A percentile compares a stretch with the other conserved stretches of the same genome.
Evolutionary conservation across 2,888 invertebrate species (phyloP).

Genomic region (Nasonia oneida): DNA sequence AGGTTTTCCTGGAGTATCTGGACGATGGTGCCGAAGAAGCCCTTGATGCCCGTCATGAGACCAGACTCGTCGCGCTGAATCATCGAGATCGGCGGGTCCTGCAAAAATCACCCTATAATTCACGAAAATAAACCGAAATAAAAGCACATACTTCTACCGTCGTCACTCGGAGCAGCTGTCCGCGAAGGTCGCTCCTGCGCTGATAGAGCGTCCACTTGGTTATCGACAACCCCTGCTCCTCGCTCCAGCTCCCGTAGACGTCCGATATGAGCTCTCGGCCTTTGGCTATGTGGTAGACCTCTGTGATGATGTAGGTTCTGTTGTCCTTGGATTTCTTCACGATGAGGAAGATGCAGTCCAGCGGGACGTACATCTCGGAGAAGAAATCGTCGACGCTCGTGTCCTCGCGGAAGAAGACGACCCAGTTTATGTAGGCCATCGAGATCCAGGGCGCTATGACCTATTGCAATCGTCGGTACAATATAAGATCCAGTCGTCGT

Average conservation of each 20-base stretch:
- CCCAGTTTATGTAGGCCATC: slow-evolving; percentile 77
- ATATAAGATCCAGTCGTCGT: background rate
- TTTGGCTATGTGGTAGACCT: slow-evolving; percentile 72
- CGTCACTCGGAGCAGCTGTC: slow-evolving; percentile 71
- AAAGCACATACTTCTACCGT: slow-evolving; percentile 70
- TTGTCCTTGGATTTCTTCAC: slow-evolving; percentile 61
- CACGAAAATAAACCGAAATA: background rate
- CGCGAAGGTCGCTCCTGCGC: slow-evolving; percentile 72
- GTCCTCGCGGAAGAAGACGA: slow-evolving; percentile 72
- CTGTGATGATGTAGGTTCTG: slow-evolving; percentile 68
- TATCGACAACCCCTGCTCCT: slow-evolving; percentile 64
- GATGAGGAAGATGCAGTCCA: slow-evolving; percentile 73
- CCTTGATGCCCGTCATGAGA: slow-evolving; percentile 69
- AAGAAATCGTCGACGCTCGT: slow-evolving; percentile 71
- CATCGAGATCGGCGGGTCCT: slow-evolving; percentile 76
- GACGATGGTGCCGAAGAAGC: slow-evolving; percentile 75
- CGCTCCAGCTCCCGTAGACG: slow-evolving; percentile 71
- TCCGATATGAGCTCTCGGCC: slow-evolving; percentile 66
- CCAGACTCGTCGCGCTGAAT: slow-evolving; percentile 66
- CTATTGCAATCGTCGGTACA: slow-evolving; percentile 58
- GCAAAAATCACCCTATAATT: background rate
- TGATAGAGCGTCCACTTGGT: slow-evolving; percentile 71
- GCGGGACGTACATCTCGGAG: slow-evolving; percentile 71
- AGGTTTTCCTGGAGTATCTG: slow-evolving; percentile 72
- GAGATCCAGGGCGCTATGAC: slow-evolving; percentile 74